phyloP scores from a whole-genome alignment of 2,113 vertebrate species.

The Willisornis vidua region DNA sequence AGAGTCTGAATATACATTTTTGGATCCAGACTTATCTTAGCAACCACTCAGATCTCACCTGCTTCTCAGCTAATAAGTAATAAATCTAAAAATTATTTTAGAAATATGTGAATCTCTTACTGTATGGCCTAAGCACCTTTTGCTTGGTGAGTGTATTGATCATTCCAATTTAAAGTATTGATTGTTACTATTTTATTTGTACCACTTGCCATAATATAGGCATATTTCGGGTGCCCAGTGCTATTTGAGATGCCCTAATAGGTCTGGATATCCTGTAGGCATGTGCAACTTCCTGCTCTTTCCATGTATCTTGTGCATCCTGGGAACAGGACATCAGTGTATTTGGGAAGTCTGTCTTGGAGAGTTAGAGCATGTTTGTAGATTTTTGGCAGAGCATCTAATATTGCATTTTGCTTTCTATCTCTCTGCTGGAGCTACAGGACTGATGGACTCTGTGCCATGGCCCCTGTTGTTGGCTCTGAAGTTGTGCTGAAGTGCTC shows the following conservation, averaged over 20 bases:
- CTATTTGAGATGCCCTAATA: background rate
- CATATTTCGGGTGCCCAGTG: background rate
- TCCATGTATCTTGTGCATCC: background rate
- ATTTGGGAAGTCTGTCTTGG: background rate
- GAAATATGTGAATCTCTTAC: background rate
- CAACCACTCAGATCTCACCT: background rate
- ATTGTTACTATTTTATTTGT: background rate
- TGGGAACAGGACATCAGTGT: background rate
- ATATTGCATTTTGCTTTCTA: background rate
- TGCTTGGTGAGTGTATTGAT: background rate
- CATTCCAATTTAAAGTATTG: background rate
- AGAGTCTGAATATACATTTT: background rate
- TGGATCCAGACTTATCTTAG: background rate
- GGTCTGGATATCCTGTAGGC: background rate
- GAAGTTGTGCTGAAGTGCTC: background rate
- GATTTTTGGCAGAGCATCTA: background rate
- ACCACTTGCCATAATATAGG: background rate
- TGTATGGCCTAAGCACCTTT: background rate
- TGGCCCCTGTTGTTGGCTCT: background rate
- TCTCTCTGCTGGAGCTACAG: background rate
- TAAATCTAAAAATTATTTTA: background rate
- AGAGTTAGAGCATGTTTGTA: background rate
- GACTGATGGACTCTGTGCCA: background rate
- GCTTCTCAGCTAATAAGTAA: background rate
- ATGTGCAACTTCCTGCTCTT: background rate